Evolutionary conservation across 2,113 vertebrate genomes (phyloP).

Genomic region (Anoura caudifer): DNA sequence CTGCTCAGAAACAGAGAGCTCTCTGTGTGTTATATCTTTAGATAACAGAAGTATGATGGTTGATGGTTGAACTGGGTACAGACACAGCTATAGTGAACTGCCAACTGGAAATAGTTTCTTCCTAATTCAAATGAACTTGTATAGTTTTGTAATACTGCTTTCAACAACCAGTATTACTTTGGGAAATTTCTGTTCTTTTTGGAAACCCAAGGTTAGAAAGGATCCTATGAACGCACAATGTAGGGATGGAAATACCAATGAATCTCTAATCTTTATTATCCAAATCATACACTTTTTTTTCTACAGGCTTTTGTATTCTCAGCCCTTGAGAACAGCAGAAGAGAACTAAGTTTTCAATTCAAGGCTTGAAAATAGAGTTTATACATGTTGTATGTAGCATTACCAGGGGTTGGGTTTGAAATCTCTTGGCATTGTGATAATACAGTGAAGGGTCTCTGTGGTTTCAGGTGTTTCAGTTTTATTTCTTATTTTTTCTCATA

Average conservation of each 20-base stretch:
- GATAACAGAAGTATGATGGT: neutral
- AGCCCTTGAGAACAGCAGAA: neutral
- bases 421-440: neutral
- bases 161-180: neutral
- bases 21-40: neutral
- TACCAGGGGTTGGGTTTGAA: neutral
- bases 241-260: conserved; percentile 17
- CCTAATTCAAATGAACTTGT: neutral
- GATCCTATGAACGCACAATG: neutral
- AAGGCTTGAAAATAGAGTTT: conserved; percentile 11
- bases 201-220: conserved; percentile 1
- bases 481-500: neutral
- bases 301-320: neutral
- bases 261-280: neutral
- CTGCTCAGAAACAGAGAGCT: neutral
- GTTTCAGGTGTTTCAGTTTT: neutral
- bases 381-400: neutral
- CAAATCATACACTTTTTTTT: neutral
- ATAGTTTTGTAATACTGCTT: conserved; percentile 1
- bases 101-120: neutral
- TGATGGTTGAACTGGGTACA: neutral
- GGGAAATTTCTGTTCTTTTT: conserved; percentile 15
- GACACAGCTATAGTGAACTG: neutral
- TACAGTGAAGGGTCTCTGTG: neutral
- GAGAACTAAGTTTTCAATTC: conserved; percentile 34